Conservation (phyloP, 2,113 vertebrate species). For the Petrocephalus microphthalmus region DNA sequence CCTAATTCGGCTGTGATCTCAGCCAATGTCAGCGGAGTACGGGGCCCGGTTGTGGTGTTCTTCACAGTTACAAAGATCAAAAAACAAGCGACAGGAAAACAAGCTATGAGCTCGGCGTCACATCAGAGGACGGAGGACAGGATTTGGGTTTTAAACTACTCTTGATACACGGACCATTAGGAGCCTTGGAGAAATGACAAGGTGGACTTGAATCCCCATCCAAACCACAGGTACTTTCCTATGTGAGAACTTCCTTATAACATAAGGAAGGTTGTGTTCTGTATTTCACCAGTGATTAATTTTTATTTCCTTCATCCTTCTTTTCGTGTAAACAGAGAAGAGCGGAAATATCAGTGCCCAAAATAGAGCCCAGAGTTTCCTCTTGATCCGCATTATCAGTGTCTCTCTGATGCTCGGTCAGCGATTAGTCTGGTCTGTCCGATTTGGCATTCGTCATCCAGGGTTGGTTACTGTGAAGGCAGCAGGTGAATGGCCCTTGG, state of each 20-base stretch:
- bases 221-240: constrained; percentile 31
- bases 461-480: constrained; percentile 48
- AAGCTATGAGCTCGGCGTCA: neutral
- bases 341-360: neutral
- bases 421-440: constrained; percentile 51
- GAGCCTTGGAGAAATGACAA: constrained; percentile 17
- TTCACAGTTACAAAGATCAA: neutral
- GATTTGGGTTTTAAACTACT: constrained; percentile 20
- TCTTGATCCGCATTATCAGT: constrained; percentile 26
- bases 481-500: constrained; percentile 36
- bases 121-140: neutral
- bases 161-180: constrained; percentile 17
- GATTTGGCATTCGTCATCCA: constrained; percentile 42
- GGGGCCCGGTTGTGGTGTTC: neutral
- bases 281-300: neutral
- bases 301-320: constrained; percentile 47
- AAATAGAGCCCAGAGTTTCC: neutral
- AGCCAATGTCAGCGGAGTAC: neutral
- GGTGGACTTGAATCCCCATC: constrained; percentile 30
- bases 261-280: neutral
- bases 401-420: constrained; percentile 33
- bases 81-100: neutral
- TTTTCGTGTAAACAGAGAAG: constrained; percentile 9
- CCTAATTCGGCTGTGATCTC: constrained; percentile 33
- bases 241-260: neutral